A percentile compares a stretch with the other conserved stretches of the same genome.
Conservation (phyloP, 2,888 invertebrate genomes). For the Oconnorella tubifera region DNA sequence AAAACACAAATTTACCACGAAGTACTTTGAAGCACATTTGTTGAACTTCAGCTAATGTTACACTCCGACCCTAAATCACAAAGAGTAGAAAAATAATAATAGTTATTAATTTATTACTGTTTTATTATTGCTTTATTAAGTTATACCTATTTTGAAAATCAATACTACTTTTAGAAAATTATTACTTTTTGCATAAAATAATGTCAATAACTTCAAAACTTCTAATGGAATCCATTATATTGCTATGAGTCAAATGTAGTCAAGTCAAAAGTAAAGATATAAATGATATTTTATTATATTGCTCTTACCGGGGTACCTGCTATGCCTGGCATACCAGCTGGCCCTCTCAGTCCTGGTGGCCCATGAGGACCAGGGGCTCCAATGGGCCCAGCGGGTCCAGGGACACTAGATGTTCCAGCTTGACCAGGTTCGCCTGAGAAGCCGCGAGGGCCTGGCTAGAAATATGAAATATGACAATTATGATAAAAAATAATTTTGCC, state of each 20-base stretch:
- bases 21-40: not conserved
- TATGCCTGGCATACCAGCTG: constrained; percentile 14
- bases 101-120: too few species aligned
- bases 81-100: too few species aligned
- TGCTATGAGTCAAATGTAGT: too few species aligned
- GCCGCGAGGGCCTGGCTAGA: not conserved
- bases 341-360: constrained; percentile 10
- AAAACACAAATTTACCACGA: too few species aligned
- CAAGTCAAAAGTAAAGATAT: too few species aligned
- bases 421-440: constrained; percentile 8
- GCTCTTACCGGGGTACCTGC: constrained; percentile 8
- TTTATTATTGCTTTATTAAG: too few species aligned
- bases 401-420: constrained; percentile 7
- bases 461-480: not conserved
- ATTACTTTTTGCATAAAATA: too few species aligned
- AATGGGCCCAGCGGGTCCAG: constrained; percentile 13
- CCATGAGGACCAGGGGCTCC: constrained; percentile 18
- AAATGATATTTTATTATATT: too few species aligned
- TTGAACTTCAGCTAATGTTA: not conserved
- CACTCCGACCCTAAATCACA: not conserved
- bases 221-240: too few species aligned
- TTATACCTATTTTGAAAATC: too few species aligned
- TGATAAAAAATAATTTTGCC: not conserved
- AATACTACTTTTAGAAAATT: too few species aligned
- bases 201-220: too few species aligned